Evolutionary conservation across 2,888 invertebrate species (phyloP), one percentile per base, ranked within the genome.

Genomic region (Lepidocyrtoides sp.): DNA sequence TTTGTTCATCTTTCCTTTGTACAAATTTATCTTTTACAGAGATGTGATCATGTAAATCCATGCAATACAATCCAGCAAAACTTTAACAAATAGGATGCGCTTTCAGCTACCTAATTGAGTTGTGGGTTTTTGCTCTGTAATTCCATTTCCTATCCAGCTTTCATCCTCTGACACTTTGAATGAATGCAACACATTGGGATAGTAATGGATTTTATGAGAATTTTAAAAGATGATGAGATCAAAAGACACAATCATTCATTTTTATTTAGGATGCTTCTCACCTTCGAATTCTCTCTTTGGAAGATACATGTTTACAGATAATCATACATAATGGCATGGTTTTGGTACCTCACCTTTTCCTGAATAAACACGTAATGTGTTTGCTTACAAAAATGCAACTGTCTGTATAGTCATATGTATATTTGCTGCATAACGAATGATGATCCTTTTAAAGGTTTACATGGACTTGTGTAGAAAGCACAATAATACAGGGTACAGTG

Each of bases 121-220:
- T 93, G 93, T 93, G 93, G 93, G 93, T 92, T 93, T 93, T 89
- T 77, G 86, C 83, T 88, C 44, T 81, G 91, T 92, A 92, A 92
- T 91, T 89, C 91, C 91, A 92, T 92, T 92, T 88, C 92, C 92
- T 89, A 75, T 89, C 72, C 7, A 79, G 26, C 77, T 89, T 91
- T 91, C 75, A 92, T 92, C 83, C 92, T 87, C 84, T 92, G 82
- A 89, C 91, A 92, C 91, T 86, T 69, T 81, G 20, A 5, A 57
- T 83, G 82, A 88, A 91, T 88, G 41, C 8, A 7, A n/a, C 32
- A 79, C 77, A 79, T 17, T 1, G 17, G 72, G 20, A 72, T 48
- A 84, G 32, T 17, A 69, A 85, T 85, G 32, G 54, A 14, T 51
- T 75, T 69, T 51, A 29, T 20, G 36, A 54, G 32, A 85, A 72